phyloP scores from a whole-genome alignment of 1,140 invertebrate genomes.

The Aradophagus sp. region DNA sequence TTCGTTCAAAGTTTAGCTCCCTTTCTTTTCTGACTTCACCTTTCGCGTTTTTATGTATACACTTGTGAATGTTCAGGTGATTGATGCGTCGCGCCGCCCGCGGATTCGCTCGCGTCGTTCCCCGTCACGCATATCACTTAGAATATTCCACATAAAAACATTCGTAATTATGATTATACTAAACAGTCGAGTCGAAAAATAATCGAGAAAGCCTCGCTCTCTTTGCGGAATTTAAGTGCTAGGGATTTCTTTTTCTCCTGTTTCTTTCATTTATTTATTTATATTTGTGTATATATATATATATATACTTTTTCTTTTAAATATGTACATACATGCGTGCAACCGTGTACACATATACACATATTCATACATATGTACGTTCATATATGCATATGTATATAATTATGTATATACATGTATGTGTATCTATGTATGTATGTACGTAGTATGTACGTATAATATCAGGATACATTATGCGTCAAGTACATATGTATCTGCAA shows the following conservation, averaged over 20 bases:
- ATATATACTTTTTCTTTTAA: conserved; percentile 32
- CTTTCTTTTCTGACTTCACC: no score
- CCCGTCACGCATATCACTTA: conserved; percentile 56
- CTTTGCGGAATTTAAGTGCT: conserved; percentile 59
- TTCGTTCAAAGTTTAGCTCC: no score
- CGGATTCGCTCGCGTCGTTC: conserved; percentile 28
- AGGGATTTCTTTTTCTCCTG: conserved; percentile 36
- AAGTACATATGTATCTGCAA: conserved; percentile 38
- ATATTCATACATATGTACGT: no score
- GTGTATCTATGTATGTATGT: conserved; percentile 28
- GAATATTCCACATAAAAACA: conserved; percentile 69
- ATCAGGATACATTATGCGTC: conserved; percentile 40
- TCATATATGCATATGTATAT: no score
- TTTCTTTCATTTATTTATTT: conserved; percentile 25
- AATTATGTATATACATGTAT: no score
- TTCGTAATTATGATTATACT: conserved; percentile 66
- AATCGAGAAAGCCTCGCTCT: conserved; percentile 66
- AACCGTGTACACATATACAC: no score
- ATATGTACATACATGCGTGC: conserved; percentile 31
- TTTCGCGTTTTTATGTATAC: conserved; percentile 3
- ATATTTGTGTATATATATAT: conserved; percentile 36
- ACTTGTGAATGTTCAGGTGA: conserved; percentile 7
- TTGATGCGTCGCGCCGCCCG: conserved; percentile 16
- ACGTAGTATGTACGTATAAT: conserved; percentile 45
- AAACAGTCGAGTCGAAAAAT: conserved; percentile 72